Evolutionary conservation across 2,888 invertebrate species (phyloP).

Genomic region (Lysandra coridon): DNA sequence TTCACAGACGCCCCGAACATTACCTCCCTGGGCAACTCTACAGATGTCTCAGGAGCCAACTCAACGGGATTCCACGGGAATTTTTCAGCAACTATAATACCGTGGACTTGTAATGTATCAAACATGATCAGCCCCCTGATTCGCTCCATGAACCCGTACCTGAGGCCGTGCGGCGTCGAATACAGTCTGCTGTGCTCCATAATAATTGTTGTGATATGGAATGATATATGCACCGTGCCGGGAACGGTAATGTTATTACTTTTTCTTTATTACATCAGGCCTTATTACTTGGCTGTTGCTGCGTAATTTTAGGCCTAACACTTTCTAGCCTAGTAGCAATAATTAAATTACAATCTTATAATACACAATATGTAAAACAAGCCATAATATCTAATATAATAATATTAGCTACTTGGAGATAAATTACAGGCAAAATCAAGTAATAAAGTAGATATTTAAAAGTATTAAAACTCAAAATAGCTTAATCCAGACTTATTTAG

Average conservation of each 20-base stretch:
- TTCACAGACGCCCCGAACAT: slow-evolving; percentile 47
- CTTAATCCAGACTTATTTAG: no score
- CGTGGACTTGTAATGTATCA: slow-evolving; percentile 69
- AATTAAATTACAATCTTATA: neutral
- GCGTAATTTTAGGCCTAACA: neutral
- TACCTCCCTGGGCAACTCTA: slow-evolving; percentile 32
- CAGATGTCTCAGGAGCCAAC: slow-evolving; percentile 2
- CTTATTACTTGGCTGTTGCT: neutral
- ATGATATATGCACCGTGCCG: slow-evolving; percentile 82
- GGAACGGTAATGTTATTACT: slow-evolving; percentile 60
- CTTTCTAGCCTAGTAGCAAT: neutral
- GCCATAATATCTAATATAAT: neutral
- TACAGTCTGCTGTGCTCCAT: slow-evolving; percentile 91
- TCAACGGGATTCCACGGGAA: slow-evolving; percentile 41
- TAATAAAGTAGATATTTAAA: no score
- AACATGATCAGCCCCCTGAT: slow-evolving; percentile 82
- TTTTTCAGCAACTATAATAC: slow-evolving; percentile 48
- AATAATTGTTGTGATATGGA: slow-evolving; percentile 89
- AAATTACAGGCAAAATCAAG: neutral
- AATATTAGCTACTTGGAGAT: neutral
- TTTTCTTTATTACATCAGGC: slow-evolving; percentile 1
- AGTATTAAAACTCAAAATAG: no score
- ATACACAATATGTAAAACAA: neutral
- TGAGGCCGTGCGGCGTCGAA: slow-evolving; percentile 91
- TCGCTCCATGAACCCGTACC: slow-evolving; percentile 85